Conservation (phyloP, 2,113 vertebrate species). For the Rhynchomys soricoides region DNA sequence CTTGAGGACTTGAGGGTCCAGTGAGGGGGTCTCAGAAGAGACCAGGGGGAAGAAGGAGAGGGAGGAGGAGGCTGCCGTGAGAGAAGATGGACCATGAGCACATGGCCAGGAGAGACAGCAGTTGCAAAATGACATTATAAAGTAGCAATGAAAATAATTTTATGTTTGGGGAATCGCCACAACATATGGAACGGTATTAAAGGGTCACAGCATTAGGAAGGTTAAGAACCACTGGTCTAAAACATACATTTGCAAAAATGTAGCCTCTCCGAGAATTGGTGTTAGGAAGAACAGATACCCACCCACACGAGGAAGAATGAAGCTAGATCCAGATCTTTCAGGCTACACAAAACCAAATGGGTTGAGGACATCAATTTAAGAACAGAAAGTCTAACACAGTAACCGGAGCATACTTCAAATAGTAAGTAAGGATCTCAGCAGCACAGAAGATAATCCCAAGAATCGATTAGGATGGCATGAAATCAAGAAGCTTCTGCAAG, state of each 20-base stretch:
- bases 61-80: too few relatives aligned
- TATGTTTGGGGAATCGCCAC: neutral
- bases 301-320: neutral
- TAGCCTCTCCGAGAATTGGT: neutral
- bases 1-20: too few relatives aligned
- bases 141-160: neutral
- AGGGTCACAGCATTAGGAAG: neutral
- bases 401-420: neutral
- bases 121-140: neutral
- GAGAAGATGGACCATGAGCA: too few relatives aligned
- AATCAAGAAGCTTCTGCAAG: neutral
- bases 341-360: neutral
- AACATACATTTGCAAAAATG: neutral
- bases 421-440: neutral
- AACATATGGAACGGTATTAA: neutral
- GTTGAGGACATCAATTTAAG: neutral
- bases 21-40: too few relatives aligned
- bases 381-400: neutral
- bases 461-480: neutral
- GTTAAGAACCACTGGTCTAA: neutral
- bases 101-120: too few relatives aligned
- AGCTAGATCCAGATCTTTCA: neutral
- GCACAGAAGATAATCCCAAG: neutral
- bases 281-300: neutral
- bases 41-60: too few relatives aligned